Percentiles rank a stretch among this genome's conserved stretches.
These are phyloP conservation scores for Apteryx owenii DNA, from an alignment of 2,113 vertebrate genomes.

Conservation along the genomic window DNA sequence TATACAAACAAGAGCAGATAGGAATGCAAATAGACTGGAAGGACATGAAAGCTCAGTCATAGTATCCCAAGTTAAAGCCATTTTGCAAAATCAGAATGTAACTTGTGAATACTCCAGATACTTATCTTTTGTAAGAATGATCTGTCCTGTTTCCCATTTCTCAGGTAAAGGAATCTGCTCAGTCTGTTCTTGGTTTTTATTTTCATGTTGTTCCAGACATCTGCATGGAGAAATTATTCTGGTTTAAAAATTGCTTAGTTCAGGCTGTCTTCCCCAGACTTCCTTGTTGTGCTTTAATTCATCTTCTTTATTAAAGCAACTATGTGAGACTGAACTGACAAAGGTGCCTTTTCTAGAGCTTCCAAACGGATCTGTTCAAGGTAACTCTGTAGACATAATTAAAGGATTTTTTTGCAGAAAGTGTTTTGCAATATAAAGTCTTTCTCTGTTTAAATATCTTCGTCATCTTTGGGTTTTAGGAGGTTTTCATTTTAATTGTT, in stretches of 20 bases:
- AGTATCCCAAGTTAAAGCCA: not conserved
- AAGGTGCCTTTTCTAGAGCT: not conserved
- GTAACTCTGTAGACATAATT: not conserved
- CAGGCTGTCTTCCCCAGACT: rapidly evolving
- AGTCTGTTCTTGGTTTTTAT: not conserved
- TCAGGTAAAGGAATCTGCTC: not conserved
- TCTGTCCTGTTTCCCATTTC: not conserved
- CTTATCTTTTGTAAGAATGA: not conserved
- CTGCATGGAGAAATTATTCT: not conserved
- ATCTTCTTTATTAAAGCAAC: not conserved
- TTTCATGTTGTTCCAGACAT: not conserved
- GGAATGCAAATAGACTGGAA: not conserved
- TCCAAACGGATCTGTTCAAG: not conserved
- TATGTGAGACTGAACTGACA: not conserved
- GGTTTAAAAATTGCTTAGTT: not conserved
- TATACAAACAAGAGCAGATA: not conserved
- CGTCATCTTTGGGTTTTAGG: not conserved
- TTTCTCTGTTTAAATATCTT: slow-evolving; percentile 6
- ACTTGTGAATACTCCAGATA: not conserved
- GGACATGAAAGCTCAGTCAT: not conserved
- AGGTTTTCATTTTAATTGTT: slow-evolving; percentile 34
- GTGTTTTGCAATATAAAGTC: not conserved
- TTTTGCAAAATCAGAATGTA: not conserved
- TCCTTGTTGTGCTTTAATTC: not conserved
- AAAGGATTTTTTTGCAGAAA: not conserved